Conservation (phyloP, 1,140 invertebrate species). For the Rhopalosiphum padi region DNA sequence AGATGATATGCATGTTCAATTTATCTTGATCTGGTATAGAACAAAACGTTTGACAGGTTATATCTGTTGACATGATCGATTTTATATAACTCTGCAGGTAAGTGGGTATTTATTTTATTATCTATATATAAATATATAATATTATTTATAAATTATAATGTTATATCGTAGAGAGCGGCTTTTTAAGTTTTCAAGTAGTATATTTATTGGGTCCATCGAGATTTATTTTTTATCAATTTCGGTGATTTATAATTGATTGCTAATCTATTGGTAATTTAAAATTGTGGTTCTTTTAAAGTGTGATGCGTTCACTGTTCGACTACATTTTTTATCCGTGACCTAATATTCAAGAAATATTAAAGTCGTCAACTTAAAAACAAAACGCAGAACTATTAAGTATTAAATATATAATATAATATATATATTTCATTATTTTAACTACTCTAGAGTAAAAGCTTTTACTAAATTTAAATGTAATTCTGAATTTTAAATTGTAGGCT, state of each 20-base stretch:
- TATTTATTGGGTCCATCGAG: not conserved
- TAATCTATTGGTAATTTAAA: not conserved
- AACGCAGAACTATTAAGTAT: not conserved
- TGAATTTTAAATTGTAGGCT: not conserved
- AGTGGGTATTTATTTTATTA: not conserved
- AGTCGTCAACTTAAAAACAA: not conserved
- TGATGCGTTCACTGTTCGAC: not conserved
- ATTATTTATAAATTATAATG: not conserved
- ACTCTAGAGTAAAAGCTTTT: too few species aligned
- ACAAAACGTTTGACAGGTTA: not conserved
- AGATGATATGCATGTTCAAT: not conserved
- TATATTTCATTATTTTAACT: not conserved
- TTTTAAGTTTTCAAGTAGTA: not conserved
- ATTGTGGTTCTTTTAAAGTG: not conserved
- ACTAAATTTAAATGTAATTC: not conserved
- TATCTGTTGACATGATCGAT: slow-evolving; percentile 4
- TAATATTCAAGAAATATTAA: not conserved
- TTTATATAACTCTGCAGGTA: not conserved
- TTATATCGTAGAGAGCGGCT: not conserved
- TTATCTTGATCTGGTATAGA: not conserved
- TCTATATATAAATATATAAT: not conserved
- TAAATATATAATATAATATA: not conserved
- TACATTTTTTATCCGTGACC: not conserved
- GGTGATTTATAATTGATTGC: not conserved
- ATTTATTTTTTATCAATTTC: not conserved